phyloP scores from a whole-genome alignment of 2,113 vertebrate genomes.

The Tor tambroides region DNA sequence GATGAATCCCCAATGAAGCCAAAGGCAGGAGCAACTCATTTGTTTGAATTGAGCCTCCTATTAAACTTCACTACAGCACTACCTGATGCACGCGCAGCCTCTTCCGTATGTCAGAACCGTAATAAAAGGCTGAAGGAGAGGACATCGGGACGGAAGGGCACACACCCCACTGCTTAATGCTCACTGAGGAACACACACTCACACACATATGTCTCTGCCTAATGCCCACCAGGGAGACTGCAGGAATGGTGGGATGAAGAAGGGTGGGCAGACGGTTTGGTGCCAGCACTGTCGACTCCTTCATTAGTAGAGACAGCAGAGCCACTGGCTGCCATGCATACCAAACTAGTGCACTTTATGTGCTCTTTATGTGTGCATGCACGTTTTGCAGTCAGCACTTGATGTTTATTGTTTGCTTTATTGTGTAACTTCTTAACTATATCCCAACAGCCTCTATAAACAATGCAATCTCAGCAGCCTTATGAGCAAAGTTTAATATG shows the following conservation, averaged over 20 bases:
- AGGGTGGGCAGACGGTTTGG: conserved; percentile 59
- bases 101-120: conserved; percentile 37
- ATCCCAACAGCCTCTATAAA: not conserved
- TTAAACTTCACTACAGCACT: conserved; percentile 48
- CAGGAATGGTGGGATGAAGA: conserved; percentile 43
- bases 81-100: conserved; percentile 6
- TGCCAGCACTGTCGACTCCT: conserved; percentile 74
- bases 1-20: conserved; percentile 77
- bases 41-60: conserved; percentile 67
- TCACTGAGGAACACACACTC: conserved; percentile 45
- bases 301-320: conserved; percentile 80
- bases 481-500: not conserved
- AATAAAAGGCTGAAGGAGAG: conserved; percentile 50
- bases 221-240: conserved; percentile 54
- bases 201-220: conserved; percentile 49
- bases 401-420: not conserved
- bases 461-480: conserved; percentile 4
- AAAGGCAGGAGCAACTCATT: conserved; percentile 68
- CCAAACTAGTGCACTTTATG: conserved; percentile 16
- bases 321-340: conserved; percentile 81
- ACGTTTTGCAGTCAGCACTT: not conserved
- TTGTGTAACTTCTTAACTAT: conserved; percentile 4
- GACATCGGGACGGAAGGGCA: conserved; percentile 50
- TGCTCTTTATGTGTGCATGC: not conserved
- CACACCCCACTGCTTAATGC: conserved; percentile 55